Evolutionary conservation across 1,140 invertebrate genomes (phyloP), one percentile per base, ranked within the genome.

Genomic region (Ephestia elutella): DNA sequence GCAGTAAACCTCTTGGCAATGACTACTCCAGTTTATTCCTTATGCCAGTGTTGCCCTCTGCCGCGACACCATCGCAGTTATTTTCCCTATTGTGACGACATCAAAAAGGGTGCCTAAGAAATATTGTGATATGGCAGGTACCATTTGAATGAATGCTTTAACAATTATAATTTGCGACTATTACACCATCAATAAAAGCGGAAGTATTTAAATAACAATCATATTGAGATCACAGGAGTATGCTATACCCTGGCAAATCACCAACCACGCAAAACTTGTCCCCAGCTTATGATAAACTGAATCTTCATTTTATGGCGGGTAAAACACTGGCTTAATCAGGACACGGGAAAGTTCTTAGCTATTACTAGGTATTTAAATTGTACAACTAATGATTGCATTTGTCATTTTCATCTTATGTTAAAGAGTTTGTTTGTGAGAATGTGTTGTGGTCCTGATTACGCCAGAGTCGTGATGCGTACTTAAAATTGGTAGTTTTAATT

Each of bases 141-240:
- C 56, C 56, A 25, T 53, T 53, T 53, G n/a, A n/a, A n/a, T 5
- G 21, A 25, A 51, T 17, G n/a, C 20, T 56, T 48, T 18, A 53
- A 49, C 48, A 63, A 57, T 57, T 56, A 61, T 57, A 66, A 63
- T 70, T 77, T 81, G 78, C 75, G 75, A 80, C 77, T 74, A 74
- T 66, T 57, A 72, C 66, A 70, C 63, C 67, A 73, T 66, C 64
- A 56, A 64, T 65, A 64, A 69, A 65, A 71, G 65, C 66, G 67
- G 71, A 71, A 63, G 65, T 62, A 68, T 67, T 78, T 71, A 72
- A 73, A 65, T 72, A 80, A 76, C 77, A 82, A 77, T 3, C 21
- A 25, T 76, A 76, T 73, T 87, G 84, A 87, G 84, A 87, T 87
- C 84, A 87, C 84, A 87, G 82, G 80, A 79, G 82, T 78, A 85